Evolutionary conservation across 1,140 invertebrate genomes (phyloP), one percentile per base, ranked within the genome.

Genomic region (Aphaenogaster ashmeadi): DNA sequence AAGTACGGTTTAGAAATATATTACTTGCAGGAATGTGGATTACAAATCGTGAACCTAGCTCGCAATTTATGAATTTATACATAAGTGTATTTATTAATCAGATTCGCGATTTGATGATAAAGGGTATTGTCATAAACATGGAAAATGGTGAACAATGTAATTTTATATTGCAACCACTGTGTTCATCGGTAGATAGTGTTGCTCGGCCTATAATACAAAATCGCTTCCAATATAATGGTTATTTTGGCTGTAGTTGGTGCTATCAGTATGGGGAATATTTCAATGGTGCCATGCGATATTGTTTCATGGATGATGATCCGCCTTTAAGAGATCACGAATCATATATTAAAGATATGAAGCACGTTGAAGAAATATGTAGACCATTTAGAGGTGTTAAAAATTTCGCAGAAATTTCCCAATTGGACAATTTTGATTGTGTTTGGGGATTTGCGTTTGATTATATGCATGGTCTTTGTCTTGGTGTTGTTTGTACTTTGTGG

Each of bases 211-310:
- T 60, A 33, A 60, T 60, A 33, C 27, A 60, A 13, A 60, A 60
- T 60, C 27, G 58, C 8, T 11, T 60, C 0, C 58, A 60, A 60
- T 60, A 13, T 33, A 33, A 60, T 1, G 58, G 58, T 27, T 33
- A 60, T 60, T 60, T 33, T 60, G 58, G 58, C 21, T 60, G 58
- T 13, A 60, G 58, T 60, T 60, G 21, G 58, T 60, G 58, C 27
- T 60, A 60, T 60, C 58, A 60, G 8, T 60, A 33, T 60, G 58
- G 58, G 7, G 21, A 60, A 60, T 60, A 60, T 13, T 1, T 11
- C 2, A 11, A 60, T 13, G 58, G 27, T 60, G 21, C n/a, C 9
- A 47, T 47, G 44, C 44, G 44, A 9, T 60, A 60, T 33, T 21
- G 9, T 33, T 60, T 60, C 11, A 11, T 33, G 21, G 21, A 60